Conservation (phyloP, 2,888 invertebrate species). For the Volucella bombylans region DNA sequence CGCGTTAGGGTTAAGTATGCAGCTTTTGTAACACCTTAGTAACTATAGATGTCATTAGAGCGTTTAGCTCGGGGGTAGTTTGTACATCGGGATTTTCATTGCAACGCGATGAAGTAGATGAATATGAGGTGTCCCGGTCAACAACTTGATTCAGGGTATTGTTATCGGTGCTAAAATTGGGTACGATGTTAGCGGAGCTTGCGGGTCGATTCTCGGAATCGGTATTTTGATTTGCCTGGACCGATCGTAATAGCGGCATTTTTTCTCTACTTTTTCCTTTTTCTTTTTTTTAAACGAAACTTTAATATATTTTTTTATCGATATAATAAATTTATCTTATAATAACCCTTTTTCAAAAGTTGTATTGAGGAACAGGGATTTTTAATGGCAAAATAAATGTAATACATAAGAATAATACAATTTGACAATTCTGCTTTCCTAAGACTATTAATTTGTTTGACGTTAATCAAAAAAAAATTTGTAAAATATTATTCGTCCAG, state of each 20-base stretch:
- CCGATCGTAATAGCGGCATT: neutral
- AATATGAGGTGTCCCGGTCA: neutral
- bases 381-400: no score
- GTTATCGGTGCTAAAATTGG: neutral
- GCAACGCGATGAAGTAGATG: no score
- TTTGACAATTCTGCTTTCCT: no score
- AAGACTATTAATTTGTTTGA: no score
- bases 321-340: no score
- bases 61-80: neutral
- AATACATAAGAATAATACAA: no score
- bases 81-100: neutral
- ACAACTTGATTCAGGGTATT: neutral
- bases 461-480: no score
- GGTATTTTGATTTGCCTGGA: neutral
- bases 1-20: slow-evolving; percentile 9
- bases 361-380: no score
- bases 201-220: slow-evolving; percentile 3
- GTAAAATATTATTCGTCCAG: no score
- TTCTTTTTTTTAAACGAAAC: neutral
- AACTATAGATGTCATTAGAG: slow-evolving; percentile 9
- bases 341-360: no score
- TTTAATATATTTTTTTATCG: slow-evolving; percentile 1
- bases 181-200: neutral
- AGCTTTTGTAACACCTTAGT: neutral
- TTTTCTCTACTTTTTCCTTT: neutral